Base-by-base conservation (phyloP, 2,113 vertebrate species). In the Zeus faber region DNA sequence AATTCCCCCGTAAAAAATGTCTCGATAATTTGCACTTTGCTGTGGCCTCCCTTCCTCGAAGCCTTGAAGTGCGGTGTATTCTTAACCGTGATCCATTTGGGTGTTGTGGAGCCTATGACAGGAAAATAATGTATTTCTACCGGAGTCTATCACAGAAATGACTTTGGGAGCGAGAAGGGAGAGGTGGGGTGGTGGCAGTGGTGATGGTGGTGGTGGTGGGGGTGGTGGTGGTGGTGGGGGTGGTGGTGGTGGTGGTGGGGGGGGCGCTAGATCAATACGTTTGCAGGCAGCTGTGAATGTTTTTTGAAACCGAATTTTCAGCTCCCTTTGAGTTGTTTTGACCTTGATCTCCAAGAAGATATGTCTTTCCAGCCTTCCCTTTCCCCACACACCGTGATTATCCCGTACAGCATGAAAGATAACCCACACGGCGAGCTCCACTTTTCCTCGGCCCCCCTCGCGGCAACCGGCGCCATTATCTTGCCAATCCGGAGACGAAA, bases 321-420 rank as follows among this genome's bases (percentile, higher is more conserved):
- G 80, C 81, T 81, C 81, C 77, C 72, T 80, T 77, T 77, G 79
- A 86, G 84, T 83, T 88, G 85, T 82, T 88, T 83, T 88, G 86
- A 88, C 82, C 85, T 88, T 87, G 85, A 88, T 87, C 81, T 83
- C 77, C 46, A 69, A 74, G 75, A 74, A 81, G 82, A 86, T 85
- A 83, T 49, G 77, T 76, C 82, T 82, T 43, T 46, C 72, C 17
- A 14, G 3, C 35, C 13, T 3, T 16, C n/a, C 18, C n/a, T 16
- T 8, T 1, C 33, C 33, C 11, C 33, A 11, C 5, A 37, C 33
- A 14, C 33, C 33, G 13, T 37, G 33, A 37, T 37, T 37, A 37
- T 37, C 13, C 33, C n/a, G 33, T 37, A 37, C 11, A 37, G 33
- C 33, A 37, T 37, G 33, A 37, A n/a, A 37, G 7, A 37, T 14